These are phyloP conservation scores for Drosophila anomelani DNA, from an alignment of 2,888 invertebrate genomes.

Conservation along the genomic window DNA sequence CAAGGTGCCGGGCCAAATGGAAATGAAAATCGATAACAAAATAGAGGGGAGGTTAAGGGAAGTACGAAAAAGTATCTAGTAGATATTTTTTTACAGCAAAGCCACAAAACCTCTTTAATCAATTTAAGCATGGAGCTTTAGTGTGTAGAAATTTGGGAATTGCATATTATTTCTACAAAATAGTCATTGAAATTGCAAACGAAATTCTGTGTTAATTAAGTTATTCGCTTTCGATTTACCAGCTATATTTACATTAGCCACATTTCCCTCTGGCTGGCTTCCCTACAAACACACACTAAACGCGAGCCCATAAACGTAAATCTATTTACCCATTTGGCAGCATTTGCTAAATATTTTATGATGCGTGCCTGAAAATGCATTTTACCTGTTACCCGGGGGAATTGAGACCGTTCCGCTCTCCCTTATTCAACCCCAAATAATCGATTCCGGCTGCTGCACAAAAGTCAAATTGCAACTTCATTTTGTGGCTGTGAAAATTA, in stretches of 20 bases:
- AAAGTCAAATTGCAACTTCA: constrained; percentile 68
- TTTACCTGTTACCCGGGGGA: constrained; percentile 32
- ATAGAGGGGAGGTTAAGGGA: background rate
- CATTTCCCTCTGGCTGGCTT: constrained; percentile 1
- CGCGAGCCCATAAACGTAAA: constrained; percentile 55
- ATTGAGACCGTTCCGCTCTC: background rate
- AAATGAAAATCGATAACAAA: constrained; percentile 63
- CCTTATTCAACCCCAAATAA: background rate
- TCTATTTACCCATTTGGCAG: constrained; percentile 53
- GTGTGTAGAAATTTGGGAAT: background rate
- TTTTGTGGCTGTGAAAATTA: constrained; percentile 63
- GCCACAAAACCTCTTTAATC: constrained; percentile 4
- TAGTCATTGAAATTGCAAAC: background rate
- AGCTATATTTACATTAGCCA: constrained; percentile 5
- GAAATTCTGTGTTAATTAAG: constrained; percentile 22
- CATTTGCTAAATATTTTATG: constrained; percentile 70
- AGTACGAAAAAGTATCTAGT: background rate
- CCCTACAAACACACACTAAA: constrained; percentile 41
- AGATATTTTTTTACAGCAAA: background rate
- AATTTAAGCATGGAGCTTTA: background rate
- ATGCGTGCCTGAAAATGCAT: constrained; percentile 46
- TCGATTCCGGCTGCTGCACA: constrained; percentile 26
- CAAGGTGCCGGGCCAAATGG: constrained; percentile 60
- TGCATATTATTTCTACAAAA: background rate
- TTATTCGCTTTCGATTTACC: constrained; percentile 16